Conservation (phyloP, 2,113 vertebrate genomes). For the Anhinga rufa region DNA sequence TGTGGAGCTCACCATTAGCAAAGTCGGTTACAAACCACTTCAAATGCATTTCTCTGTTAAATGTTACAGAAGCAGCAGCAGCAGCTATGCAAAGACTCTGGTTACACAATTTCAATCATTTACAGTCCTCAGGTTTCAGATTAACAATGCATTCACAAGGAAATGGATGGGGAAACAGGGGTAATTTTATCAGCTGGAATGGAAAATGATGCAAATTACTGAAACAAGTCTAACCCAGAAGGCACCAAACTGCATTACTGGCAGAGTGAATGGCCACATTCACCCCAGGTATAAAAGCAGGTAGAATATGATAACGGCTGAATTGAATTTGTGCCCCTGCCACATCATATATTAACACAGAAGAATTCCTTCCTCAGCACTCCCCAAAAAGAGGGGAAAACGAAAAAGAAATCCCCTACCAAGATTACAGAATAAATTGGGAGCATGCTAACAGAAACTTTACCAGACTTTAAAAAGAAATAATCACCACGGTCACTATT, state of each 20-base stretch:
- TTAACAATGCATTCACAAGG: not conserved
- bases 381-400: not conserved
- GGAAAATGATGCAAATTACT: slow-evolving; percentile 42
- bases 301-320: not conserved
- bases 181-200: slow-evolving; percentile 42
- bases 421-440: not conserved
- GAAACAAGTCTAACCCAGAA: slow-evolving; percentile 7
- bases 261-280: not conserved
- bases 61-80: not conserved
- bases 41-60: not conserved
- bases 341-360: not conserved
- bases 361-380: not conserved
- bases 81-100: not conserved
- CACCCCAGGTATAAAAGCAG: not conserved
- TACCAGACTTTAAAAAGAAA: not conserved
- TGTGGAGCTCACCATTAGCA: not conserved
- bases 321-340: not conserved
- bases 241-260: not conserved
- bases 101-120: slow-evolving; percentile 28
- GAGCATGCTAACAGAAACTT: not conserved
- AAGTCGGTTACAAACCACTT: not conserved
- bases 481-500: not conserved
- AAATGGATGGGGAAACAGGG: slow-evolving; percentile 26
- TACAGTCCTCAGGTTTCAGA: slow-evolving; percentile 47
- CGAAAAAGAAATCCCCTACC: not conserved